phyloP scores from a whole-genome alignment of 2,797 vertebrate genomes.

The Rhabdophis nuchalis region DNA sequence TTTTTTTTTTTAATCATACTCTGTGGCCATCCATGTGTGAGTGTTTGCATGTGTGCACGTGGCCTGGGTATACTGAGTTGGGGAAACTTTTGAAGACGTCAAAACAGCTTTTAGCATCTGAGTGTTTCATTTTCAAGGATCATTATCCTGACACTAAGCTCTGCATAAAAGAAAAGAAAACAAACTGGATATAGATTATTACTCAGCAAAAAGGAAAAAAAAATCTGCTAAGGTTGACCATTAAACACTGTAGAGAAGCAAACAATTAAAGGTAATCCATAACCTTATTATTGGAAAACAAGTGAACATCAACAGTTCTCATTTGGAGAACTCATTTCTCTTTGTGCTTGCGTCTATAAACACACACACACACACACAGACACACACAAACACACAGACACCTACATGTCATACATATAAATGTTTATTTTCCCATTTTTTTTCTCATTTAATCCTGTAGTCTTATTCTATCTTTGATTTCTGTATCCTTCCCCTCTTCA shows the following conservation, averaged over 20 bases:
- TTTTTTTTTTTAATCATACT: not conserved
- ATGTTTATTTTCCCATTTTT: conserved; percentile 55
- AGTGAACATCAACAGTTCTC: conserved; percentile 49
- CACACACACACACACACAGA: not conserved
- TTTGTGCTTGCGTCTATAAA: not conserved
- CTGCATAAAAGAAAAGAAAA: conserved; percentile 23
- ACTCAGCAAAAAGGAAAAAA: conserved; percentile 6
- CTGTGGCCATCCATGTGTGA: not conserved
- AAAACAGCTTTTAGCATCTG: conserved; percentile 23
- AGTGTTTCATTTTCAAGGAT: conserved; percentile 42
- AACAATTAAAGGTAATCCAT: conserved; percentile 62
- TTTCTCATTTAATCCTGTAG: conserved; percentile 56
- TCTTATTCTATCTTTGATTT: conserved; percentile 54
- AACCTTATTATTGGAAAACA: conserved; percentile 61
- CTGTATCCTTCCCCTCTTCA: conserved; percentile 34
- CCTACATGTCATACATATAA: conserved; percentile 26
- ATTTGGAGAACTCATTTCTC: conserved; percentile 46
- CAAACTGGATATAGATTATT: conserved; percentile 49
- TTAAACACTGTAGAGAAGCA: conserved; percentile 48
- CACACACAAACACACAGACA: not conserved
- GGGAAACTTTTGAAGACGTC: not conserved
- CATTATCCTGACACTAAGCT: conserved; percentile 40
- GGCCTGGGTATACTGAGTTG: not conserved
- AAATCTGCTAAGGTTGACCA: conserved; percentile 35
- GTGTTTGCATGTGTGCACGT: not conserved